Percentiles rank a stretch among this genome's conserved stretches.
These are phyloP conservation scores for Sula dactylatra DNA, from an alignment of 2,113 vertebrate species.

Conservation along the genomic window DNA sequence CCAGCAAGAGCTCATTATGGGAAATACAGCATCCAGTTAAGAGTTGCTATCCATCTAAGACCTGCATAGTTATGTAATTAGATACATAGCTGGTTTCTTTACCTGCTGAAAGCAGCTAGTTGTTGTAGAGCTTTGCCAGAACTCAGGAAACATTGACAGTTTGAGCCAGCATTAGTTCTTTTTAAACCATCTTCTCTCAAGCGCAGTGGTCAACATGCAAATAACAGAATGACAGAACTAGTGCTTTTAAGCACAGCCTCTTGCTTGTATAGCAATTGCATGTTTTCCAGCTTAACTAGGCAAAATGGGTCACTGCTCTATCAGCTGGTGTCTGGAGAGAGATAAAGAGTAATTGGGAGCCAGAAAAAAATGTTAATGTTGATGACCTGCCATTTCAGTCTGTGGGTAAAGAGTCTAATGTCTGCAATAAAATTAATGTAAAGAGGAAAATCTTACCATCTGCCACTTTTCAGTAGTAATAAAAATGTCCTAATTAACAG, in stretches of 20 bases:
- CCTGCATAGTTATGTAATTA: neutral
- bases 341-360: slow-evolving; percentile 28
- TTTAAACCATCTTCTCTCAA: neutral
- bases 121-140: neutral
- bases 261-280: neutral
- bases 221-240: neutral
- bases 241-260: neutral
- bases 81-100: neutral
- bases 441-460: slow-evolving; percentile 43
- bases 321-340: slow-evolving; percentile 51
- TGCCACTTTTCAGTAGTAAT: neutral
- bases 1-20: neutral
- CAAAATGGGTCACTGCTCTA: slow-evolving; percentile 64
- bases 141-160: neutral
- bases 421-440: slow-evolving; percentile 3
- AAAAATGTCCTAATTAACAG: neutral
- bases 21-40: neutral
- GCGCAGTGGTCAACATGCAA: neutral
- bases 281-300: slow-evolving; percentile 44
- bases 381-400: slow-evolving; percentile 30
- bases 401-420: neutral
- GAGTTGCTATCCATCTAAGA: neutral
- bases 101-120: neutral
- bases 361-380: slow-evolving; percentile 23
- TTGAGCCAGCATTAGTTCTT: neutral